Evolutionary conservation across 2,113 vertebrate genomes (phyloP).

Genomic region (Neotoma lepida): DNA sequence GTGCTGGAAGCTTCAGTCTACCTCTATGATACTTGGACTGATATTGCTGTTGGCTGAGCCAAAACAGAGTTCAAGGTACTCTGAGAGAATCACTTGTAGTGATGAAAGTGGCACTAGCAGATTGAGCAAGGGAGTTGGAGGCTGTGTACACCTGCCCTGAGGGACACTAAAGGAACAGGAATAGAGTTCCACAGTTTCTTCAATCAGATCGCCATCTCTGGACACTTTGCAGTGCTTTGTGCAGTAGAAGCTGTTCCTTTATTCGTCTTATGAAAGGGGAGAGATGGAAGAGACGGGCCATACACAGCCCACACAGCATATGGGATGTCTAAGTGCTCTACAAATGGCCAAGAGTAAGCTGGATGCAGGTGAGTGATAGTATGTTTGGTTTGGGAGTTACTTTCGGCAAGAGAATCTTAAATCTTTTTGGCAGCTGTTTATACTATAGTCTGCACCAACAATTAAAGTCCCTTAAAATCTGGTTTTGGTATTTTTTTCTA

Average conservation of each 20-base stretch:
- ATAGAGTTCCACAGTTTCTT: background rate
- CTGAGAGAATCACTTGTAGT: background rate
- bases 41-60: background rate
- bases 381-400: conserved; percentile 54
- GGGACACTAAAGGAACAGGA: background rate
- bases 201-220: background rate
- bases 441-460: conserved; percentile 26
- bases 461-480: conserved; percentile 56
- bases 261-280: background rate
- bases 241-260: background rate
- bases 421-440: conserved; percentile 77
- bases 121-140: background rate
- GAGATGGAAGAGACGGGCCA: background rate
- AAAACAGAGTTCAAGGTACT: background rate
- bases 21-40: background rate
- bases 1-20: background rate
- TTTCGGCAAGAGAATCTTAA: conserved; percentile 72
- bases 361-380: background rate
- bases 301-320: background rate
- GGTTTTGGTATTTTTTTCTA: conserved; percentile 49
- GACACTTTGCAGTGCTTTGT: background rate
- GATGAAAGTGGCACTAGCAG: too few species aligned
- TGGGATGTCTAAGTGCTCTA: conserved; percentile 28
- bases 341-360: conserved; percentile 50
- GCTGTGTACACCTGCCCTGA: background rate